These are phyloP conservation scores for Umimayanthus chanpuru DNA, from an alignment of 92 coral and sea anemone genomes.

Conservation along the genomic window DNA sequence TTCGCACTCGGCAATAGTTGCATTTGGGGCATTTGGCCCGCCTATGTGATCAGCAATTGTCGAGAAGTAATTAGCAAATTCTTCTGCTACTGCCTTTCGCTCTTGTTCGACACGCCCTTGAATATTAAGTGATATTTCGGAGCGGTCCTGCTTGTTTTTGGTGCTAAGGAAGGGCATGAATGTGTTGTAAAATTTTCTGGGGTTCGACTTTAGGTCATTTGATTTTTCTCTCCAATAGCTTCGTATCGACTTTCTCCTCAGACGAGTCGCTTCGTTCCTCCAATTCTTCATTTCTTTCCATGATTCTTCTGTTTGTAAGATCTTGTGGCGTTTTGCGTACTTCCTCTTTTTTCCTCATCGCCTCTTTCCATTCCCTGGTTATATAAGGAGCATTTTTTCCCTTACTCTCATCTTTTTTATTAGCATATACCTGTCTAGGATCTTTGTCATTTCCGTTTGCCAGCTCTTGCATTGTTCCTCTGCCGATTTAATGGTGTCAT, in stretches of 20 bases:
- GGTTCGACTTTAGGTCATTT: constrained; percentile 36
- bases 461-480: constrained; percentile 16
- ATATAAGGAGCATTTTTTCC: constrained; percentile 34
- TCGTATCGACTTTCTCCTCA: constrained; percentile 46
- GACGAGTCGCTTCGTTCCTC: constrained; percentile 45
- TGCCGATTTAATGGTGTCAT: constrained; percentile 17
- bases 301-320: no score
- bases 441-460: constrained; percentile 5
- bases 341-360: constrained; percentile 44
- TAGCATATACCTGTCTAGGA: constrained; percentile 26
- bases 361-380: constrained; percentile 43
- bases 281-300: constrained; percentile 27
- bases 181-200: constrained; percentile 47
- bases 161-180: constrained; percentile 47
- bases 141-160: constrained; percentile 41
- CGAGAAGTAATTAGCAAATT: constrained; percentile 31
- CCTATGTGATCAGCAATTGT: constrained; percentile 33
- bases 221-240: constrained; percentile 41
- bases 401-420: constrained; percentile 46
- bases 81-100: constrained; percentile 31
- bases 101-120: constrained; percentile 29
- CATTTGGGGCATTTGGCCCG: constrained; percentile 26
- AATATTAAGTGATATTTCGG: constrained; percentile 34
- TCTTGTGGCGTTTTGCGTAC: constrained; percentile 21
- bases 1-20: not conserved